phyloP scores from a whole-genome alignment of 64 coral and sea anemone species.

The Montipora foliosa region DNA sequence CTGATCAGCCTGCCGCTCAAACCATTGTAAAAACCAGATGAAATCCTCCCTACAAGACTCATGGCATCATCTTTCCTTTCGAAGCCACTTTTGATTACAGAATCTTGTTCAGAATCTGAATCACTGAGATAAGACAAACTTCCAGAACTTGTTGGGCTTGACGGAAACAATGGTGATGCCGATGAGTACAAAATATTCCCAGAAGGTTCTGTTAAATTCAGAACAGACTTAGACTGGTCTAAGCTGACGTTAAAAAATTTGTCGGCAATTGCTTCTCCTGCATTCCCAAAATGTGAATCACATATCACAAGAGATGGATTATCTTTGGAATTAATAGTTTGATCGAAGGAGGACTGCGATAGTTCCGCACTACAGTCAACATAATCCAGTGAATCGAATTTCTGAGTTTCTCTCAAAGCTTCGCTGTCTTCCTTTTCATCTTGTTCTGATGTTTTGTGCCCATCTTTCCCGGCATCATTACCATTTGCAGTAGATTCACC shows the following conservation, averaged over 20 bases:
- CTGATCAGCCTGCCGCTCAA: conserved; percentile 24
- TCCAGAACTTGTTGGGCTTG: conserved; percentile 18
- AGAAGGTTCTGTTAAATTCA: conserved; percentile 12
- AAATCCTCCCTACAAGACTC: not conserved
- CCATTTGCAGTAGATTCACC: not conserved
- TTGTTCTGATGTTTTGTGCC: not conserved
- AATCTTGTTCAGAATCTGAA: conserved; percentile 71
- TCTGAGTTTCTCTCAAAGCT: not conserved
- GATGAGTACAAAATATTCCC: conserved; percentile 1
- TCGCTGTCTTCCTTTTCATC: not conserved
- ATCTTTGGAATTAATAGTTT: not conserved
- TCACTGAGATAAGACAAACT: conserved; percentile 61
- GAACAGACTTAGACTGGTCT: conserved; percentile 6
- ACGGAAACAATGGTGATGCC: conserved; percentile 30
- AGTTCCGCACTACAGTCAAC: too few species aligned
- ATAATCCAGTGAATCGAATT: conserved; percentile 24
- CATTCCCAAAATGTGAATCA: conserved; percentile 53
- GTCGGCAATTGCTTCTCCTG: not conserved
- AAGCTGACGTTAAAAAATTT: not conserved
- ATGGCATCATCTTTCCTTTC: conserved; percentile 24
- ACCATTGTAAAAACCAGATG: conserved; percentile 21
- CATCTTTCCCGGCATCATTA: not conserved
- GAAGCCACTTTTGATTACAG: not conserved
- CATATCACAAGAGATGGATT: conserved; percentile 37
- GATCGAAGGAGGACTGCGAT: not conserved